These are phyloP conservation scores for Numida meleagris DNA, from an alignment of 2,113 vertebrate species.

Conservation along the genomic window DNA sequence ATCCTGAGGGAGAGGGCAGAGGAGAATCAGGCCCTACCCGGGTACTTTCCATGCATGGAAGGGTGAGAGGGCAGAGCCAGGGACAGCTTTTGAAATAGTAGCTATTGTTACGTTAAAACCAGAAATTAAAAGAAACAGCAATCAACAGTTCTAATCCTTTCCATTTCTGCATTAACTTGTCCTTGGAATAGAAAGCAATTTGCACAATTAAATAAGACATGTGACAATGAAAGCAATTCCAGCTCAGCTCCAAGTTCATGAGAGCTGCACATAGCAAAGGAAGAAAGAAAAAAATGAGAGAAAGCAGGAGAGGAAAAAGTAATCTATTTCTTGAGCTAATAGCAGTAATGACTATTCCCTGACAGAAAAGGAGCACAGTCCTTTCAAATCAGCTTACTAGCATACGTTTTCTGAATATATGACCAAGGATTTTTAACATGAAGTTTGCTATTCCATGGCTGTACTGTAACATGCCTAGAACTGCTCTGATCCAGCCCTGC, in stretches of 20 bases:
- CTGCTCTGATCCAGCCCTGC: background rate
- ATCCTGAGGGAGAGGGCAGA: background rate
- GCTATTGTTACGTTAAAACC: slow-evolving; percentile 31
- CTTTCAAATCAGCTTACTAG: background rate
- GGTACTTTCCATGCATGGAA: background rate
- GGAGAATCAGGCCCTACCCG: background rate
- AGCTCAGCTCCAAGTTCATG: slow-evolving; percentile 36
- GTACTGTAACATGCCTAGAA: background rate
- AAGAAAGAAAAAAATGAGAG: background rate
- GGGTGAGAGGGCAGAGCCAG: background rate
- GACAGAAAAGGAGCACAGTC: background rate
- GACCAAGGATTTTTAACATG: background rate
- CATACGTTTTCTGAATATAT: background rate
- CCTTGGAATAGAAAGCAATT: slow-evolving; percentile 52
- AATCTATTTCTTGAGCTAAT: background rate
- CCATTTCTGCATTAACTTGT: slow-evolving; percentile 37
- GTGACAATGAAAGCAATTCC: slow-evolving; percentile 24
- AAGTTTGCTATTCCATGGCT: background rate
- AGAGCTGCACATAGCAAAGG: background rate
- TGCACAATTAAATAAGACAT: slow-evolving; percentile 32
- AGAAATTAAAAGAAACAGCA: slow-evolving; percentile 27
- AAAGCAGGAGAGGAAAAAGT: background rate
- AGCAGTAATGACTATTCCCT: background rate
- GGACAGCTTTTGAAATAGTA: slow-evolving; percentile 31
- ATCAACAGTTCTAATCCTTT: slow-evolving; percentile 50